Conservation (phyloP, 2,888 invertebrate species). For the Dasypolia templi region DNA sequence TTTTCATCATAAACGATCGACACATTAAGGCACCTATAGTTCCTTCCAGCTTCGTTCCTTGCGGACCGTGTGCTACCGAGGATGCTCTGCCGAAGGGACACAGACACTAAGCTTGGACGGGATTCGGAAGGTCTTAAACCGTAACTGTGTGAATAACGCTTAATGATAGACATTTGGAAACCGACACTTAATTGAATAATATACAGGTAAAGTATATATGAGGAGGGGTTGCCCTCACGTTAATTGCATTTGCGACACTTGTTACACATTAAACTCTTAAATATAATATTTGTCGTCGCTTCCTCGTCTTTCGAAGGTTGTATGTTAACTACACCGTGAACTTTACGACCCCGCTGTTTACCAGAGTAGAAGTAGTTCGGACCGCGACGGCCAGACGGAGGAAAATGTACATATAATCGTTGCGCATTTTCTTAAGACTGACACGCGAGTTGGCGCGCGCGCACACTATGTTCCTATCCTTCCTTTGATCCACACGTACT, state of each 20-base stretch:
- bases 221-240: not conserved
- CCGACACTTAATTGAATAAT: constrained; percentile 7
- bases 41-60: not conserved
- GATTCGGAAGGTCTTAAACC: not conserved
- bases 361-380: constrained; percentile 69
- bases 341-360: constrained; percentile 71
- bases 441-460: constrained; percentile 46
- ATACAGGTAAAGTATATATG: not conserved
- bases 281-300: constrained; percentile 61
- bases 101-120: not conserved
- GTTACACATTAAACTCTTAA: constrained; percentile 36
- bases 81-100: not conserved
- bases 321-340: constrained; percentile 70
- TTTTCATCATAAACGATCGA: not conserved
- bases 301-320: constrained; percentile 71
- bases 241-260: constrained; percentile 18
- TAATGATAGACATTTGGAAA: not conserved
- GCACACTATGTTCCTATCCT: constrained; percentile 29
- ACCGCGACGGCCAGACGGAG: constrained; percentile 48
- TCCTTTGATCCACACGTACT: constrained; percentile 21
- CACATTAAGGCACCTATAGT: not conserved
- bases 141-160: not conserved
- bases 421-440: constrained; percentile 36
- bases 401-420: constrained; percentile 60
- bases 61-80: not conserved